A percentile compares a stretch with the other conserved stretches of the same genome.
Conservation (phyloP, 2,113 vertebrate species). For the Oreochromis aureus region DNA sequence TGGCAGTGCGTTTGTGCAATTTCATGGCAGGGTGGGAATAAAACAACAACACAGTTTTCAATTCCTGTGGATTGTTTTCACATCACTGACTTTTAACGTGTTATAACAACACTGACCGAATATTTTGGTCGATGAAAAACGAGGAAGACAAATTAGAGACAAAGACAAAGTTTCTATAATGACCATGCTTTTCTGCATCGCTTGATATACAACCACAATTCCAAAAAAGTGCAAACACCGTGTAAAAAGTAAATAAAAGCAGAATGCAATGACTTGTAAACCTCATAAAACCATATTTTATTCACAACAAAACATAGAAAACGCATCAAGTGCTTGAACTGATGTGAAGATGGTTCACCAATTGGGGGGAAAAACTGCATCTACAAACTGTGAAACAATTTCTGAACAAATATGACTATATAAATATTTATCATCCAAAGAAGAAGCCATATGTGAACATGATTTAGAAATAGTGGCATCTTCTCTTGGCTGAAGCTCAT, state of each 20-base stretch:
- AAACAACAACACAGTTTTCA: conserved; percentile 12
- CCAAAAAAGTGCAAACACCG: not conserved
- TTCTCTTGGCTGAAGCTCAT: not conserved
- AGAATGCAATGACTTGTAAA: no score
- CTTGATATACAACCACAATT: not conserved
- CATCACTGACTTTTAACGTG: conserved; percentile 8
- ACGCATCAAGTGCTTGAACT: not conserved
- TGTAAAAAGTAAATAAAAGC: not conserved
- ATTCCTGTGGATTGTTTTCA: conserved; percentile 33
- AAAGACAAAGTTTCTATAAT: not conserved
- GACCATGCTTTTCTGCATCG: not conserved
- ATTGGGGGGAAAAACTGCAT: not conserved
- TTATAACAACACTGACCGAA: not conserved
- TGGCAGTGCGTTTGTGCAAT: conserved; percentile 29
- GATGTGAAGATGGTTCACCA: not conserved
- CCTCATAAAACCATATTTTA: no score
- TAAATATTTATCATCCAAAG: not conserved
- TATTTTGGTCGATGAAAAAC: not conserved
- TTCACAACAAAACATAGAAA: not conserved
- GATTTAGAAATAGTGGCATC: not conserved
- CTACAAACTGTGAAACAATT: not conserved
- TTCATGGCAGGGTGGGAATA: conserved; percentile 17
- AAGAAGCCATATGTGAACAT: not conserved
- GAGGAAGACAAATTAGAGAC: not conserved
- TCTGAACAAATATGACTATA: not conserved